phyloP scores from a whole-genome alignment of 2,113 vertebrate genomes.

The Alethe diademata region DNA sequence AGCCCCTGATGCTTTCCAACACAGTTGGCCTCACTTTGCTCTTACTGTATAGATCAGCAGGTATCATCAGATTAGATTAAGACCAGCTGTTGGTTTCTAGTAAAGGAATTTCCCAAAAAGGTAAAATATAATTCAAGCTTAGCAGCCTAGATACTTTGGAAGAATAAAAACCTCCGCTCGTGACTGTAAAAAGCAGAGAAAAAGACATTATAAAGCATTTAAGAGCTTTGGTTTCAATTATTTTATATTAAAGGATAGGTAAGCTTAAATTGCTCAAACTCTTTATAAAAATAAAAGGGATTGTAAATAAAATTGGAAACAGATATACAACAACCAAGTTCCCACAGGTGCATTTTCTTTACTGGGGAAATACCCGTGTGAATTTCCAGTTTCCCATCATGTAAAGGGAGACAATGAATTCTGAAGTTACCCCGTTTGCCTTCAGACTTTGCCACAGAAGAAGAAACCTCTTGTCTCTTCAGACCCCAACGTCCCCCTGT shows the following conservation, averaged over 20 bases:
- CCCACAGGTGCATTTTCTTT: slow-evolving; percentile 71
- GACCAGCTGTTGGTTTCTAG: slow-evolving; percentile 69
- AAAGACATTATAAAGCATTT: slow-evolving; percentile 47
- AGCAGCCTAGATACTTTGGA: slow-evolving; percentile 61
- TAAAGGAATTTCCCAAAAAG: slow-evolving; percentile 72
- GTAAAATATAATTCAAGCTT: slow-evolving; percentile 67
- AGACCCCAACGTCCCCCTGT: slow-evolving; percentile 47
- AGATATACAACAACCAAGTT: slow-evolving; percentile 49
- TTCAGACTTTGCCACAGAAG: slow-evolving; percentile 63
- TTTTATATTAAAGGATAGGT: slow-evolving; percentile 57
- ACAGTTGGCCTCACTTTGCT: slow-evolving; percentile 65
- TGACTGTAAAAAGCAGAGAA: slow-evolving; percentile 23
- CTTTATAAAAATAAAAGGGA: slow-evolving; percentile 54
- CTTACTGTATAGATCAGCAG: slow-evolving; percentile 67
- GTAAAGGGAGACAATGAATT: slow-evolving; percentile 71
- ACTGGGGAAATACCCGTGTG: slow-evolving; percentile 75
- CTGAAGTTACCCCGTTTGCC: slow-evolving; percentile 74
- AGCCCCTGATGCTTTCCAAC: slow-evolving; percentile 50
- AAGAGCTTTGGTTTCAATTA: slow-evolving; percentile 60
- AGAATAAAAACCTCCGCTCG: slow-evolving; percentile 57
- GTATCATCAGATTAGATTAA: slow-evolving; percentile 72
- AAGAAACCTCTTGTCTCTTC: slow-evolving; percentile 74
- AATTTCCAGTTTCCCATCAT: slow-evolving; percentile 76
- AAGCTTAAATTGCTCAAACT: slow-evolving; percentile 34
- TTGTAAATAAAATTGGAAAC: slow-evolving; percentile 71